Percentiles rank a stretch among this genome's conserved stretches.
phyloP scores from a whole-genome alignment of 2,888 invertebrate genomes.

The Lithophane semibrunnea region DNA sequence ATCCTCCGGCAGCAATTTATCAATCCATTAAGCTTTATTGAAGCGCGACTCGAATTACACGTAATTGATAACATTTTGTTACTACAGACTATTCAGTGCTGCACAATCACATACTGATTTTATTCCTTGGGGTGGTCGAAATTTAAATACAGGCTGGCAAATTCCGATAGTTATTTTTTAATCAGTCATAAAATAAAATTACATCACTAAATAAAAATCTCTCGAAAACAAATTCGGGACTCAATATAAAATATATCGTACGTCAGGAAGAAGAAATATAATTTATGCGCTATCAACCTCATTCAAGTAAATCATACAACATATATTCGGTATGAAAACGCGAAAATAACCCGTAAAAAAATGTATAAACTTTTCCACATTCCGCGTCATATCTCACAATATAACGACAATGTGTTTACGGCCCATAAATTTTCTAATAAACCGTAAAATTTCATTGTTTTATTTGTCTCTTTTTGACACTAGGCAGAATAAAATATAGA shows the following conservation, averaged over 20 bases:
- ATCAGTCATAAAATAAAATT: not conserved
- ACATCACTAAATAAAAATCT: not conserved
- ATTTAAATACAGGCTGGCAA: not conserved
- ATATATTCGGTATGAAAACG: slow-evolving; percentile 55
- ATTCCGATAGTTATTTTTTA: not conserved
- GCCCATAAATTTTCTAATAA: slow-evolving; percentile 84
- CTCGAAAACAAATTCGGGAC: not conserved
- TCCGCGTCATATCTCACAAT: slow-evolving; percentile 77
- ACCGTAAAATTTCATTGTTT: slow-evolving; percentile 81
- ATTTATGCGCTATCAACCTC: slow-evolving; percentile 32
- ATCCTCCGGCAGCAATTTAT: slow-evolving; percentile 66
- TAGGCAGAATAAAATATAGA: slow-evolving; percentile 21
- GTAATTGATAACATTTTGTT: slow-evolving; percentile 64
- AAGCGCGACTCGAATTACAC: slow-evolving; percentile 61
- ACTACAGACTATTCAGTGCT: slow-evolving; percentile 37
- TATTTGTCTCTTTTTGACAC: slow-evolving; percentile 60
- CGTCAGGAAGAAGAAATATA: slow-evolving; percentile 12
- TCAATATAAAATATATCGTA: not conserved
- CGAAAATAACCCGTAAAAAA: slow-evolving; percentile 58
- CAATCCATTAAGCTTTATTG: slow-evolving; percentile 69
- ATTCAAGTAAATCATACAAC: slow-evolving; percentile 54
- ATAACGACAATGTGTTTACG: slow-evolving; percentile 82
- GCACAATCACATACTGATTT: slow-evolving; percentile 21
- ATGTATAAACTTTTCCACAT: slow-evolving; percentile 69
- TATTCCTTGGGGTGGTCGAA: slow-evolving; percentile 10